Evolutionary conservation across 2,113 vertebrate genomes (phyloP), one percentile per base, ranked within the genome.

Genomic region (Oreochromis niloticus): DNA sequence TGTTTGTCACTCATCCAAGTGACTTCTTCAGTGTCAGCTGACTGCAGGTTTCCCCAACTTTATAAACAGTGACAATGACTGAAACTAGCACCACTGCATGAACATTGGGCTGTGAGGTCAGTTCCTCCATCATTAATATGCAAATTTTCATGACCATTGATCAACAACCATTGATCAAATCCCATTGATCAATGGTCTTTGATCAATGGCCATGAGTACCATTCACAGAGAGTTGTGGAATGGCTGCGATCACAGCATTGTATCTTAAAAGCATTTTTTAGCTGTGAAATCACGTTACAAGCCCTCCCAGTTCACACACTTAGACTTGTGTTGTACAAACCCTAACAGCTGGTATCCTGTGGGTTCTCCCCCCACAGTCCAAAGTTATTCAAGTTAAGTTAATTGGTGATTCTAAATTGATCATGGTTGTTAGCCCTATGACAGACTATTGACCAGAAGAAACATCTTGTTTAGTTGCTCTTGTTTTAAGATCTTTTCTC

Each of bases 251-350:
- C 46, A 50, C 16, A 50, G 46, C 46, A 17, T 1, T 50, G 46
- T 50, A 50, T 50, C 46, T 50, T 50, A 50, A 50, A 0, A 17
- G 48, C 16, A 0, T 19, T 17, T 50, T 50, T 50, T 19, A 50
- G 1, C 48, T 19, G 16, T 50, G 50, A n/a, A 52, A 22, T 55
- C 52, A 4, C 22, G 1, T 55, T 55, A 22, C 52, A 55, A 55
- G 10, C 54, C 6, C 3, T 22, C 54, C 10, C 54, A 55, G 54
- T 22, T 55, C 52, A 12, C n/a, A 12, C 52, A 22, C 5, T 55
- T 11, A 10, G 50, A 54, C 19, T 54, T 54, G 4, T 55, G 54
- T 12, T 55, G n/a, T 55, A 55, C n/a, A 55, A 55, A 55, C n/a
- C 1, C 9, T 55, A 22, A 22, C 10, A 55, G n/a, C 54, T 55